These are phyloP conservation scores for Butorides virescens DNA, from an alignment of 2,113 vertebrate genomes.

Conservation along the genomic window DNA sequence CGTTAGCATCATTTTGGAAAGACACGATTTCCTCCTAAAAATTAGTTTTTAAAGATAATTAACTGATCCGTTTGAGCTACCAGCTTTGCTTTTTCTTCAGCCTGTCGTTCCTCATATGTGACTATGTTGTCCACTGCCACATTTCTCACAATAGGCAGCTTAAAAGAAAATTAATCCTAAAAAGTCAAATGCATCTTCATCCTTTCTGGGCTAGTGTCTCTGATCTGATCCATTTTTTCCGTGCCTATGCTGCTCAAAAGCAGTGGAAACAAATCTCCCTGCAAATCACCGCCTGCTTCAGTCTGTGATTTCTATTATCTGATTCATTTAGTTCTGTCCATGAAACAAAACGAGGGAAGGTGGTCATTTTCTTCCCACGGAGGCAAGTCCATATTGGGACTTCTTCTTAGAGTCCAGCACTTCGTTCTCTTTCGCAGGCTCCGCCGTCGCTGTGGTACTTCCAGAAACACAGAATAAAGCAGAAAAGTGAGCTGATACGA, in stretches of 20 bases:
- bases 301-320: neutral
- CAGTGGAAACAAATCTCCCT: slow-evolving; percentile 5
- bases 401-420: neutral
- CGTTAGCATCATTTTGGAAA: neutral
- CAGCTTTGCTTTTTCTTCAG: neutral
- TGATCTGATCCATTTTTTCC: neutral
- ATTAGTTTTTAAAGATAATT: neutral
- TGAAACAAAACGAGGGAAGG: neutral
- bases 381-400: neutral
- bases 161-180: slow-evolving; percentile 1
- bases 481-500: neutral
- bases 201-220: neutral
- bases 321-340: neutral
- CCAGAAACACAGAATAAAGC: neutral
- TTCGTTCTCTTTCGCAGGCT: neutral
- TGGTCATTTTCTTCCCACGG: neutral
- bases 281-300: slow-evolving; percentile 5
- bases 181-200: neutral
- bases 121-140: neutral
- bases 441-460: neutral
- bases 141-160: neutral
- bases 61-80: neutral
- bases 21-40: neutral
- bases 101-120: neutral
- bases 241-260: neutral